Conservation (phyloP, 2,797 vertebrate genomes). For the Xenops minutus region DNA sequence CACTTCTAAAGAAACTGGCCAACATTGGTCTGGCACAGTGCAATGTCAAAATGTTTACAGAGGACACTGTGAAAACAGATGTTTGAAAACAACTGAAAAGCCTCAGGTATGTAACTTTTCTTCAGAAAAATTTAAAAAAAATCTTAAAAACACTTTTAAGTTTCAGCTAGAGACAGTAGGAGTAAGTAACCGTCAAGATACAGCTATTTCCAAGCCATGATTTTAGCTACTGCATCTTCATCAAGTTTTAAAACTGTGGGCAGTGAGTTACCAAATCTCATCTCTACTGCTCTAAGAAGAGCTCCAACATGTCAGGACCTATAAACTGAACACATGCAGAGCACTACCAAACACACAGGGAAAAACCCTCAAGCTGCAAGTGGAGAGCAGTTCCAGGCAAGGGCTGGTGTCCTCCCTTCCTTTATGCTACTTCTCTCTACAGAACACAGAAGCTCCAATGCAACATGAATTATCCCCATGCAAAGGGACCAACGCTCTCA, state of each 20-base stretch:
- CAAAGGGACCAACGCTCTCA: not conserved
- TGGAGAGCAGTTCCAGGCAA: not conserved
- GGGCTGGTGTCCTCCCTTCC: not conserved
- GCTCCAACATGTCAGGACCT: not conserved
- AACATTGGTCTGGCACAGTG: fast-evolving
- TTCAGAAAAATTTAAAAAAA: not conserved
- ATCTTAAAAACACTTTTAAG: not conserved
- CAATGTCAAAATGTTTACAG: not conserved
- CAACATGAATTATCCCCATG: fast-evolving
- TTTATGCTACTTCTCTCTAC: not conserved
- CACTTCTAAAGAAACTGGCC: not conserved
- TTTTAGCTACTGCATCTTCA: not conserved
- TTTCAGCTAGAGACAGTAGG: not conserved
- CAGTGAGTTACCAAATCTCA: not conserved
- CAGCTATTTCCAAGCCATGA: not conserved
- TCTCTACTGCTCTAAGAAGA: not conserved
- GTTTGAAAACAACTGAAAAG: not conserved
- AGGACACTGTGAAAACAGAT: not conserved
- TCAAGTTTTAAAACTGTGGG: not conserved
- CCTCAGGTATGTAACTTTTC: not conserved
- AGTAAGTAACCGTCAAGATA: not conserved
- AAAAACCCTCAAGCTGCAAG: not conserved
- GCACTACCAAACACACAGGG: fast-evolving
- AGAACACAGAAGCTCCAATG: not conserved
- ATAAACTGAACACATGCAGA: not conserved